Evolutionary conservation across 1,140 invertebrate genomes (phyloP).

Genomic region (Temnothorax nylanderi): DNA sequence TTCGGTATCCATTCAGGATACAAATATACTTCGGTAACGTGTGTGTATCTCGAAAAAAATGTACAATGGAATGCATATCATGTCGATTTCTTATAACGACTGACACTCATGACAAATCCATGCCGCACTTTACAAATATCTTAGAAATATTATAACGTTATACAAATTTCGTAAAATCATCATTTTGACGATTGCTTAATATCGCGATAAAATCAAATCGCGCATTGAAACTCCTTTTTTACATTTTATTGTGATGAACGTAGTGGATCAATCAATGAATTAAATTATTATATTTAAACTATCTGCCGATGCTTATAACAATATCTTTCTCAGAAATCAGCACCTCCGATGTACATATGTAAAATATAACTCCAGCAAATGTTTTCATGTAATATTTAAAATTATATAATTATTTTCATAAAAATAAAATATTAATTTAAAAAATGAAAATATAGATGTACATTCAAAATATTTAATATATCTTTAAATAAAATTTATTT

Average conservation of each 20-base stretch:
- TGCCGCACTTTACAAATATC: conserved; percentile 1
- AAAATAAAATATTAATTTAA: conserved; percentile 5
- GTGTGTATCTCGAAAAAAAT: conserved; percentile 16
- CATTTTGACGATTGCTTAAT: neutral
- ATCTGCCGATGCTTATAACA: neutral
- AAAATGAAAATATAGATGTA: neutral
- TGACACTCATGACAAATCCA: neutral
- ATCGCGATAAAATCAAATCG: neutral
- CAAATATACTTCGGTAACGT: conserved; percentile 14
- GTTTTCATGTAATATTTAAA: neutral
- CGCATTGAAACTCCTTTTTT: neutral
- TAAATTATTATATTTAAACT: conserved; percentile 18
- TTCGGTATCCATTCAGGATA: neutral
- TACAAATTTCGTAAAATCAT: conserved; percentile 5
- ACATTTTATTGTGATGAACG: conserved; percentile 39
- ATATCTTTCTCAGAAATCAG: neutral
- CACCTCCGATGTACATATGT: neutral
- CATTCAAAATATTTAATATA: neutral
- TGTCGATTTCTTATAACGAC: neutral
- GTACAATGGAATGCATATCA: conserved; percentile 43
- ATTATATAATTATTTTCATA: neutral
- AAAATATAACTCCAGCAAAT: neutral
- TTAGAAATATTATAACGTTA: conserved; percentile 26
- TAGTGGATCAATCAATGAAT: conserved; percentile 39
- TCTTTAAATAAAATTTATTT: conserved; percentile 6